A percentile compares a stretch with the other conserved stretches of the same genome.
phyloP scores from a whole-genome alignment of 2,888 invertebrate genomes.

The Balanococcus diminutus region DNA sequence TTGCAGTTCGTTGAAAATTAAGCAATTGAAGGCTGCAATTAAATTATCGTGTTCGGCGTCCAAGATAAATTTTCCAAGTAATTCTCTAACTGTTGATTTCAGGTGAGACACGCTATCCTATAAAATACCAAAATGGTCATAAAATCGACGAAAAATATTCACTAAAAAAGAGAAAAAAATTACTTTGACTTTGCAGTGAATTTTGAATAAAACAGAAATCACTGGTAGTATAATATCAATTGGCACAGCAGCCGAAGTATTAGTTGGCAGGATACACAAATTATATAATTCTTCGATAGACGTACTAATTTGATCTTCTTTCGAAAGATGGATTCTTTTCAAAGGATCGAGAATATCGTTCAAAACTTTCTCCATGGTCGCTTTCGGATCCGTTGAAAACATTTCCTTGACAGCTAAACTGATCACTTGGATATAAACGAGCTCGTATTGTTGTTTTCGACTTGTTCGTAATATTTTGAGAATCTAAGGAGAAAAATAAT shows the following conservation, averaged over 20 bases:
- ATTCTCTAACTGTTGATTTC: conserved; percentile 57
- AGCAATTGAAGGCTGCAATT: not conserved
- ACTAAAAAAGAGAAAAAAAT: not conserved
- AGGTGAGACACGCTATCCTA: conserved; percentile 58
- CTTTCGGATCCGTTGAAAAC: not conserved
- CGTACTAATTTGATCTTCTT: conserved; percentile 60
- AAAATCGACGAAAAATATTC: not conserved
- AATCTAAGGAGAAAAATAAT: conserved; percentile 8
- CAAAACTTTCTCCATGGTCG: conserved; percentile 60
- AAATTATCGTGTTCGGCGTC: not conserved
- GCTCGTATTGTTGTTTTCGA: conserved; percentile 60
- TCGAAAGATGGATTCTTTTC: conserved; percentile 60
- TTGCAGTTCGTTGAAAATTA: not conserved
- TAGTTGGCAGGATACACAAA: conserved; percentile 61
- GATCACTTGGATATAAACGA: not conserved
- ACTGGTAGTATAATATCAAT: conserved; percentile 59
- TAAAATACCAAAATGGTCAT: not conserved
- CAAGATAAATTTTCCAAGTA: conserved; percentile 24
- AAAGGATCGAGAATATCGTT: conserved; percentile 66
- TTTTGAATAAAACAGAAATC: conserved; percentile 57
- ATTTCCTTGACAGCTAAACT: conserved; percentile 32
- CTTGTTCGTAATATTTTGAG: conserved; percentile 41
- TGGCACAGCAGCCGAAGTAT: conserved; percentile 61
- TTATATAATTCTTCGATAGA: conserved; percentile 61
- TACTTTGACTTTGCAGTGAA: conserved; percentile 58